Base-by-base conservation (phyloP, 2,888 invertebrate species). In the Pimpla rufipes region DNA sequence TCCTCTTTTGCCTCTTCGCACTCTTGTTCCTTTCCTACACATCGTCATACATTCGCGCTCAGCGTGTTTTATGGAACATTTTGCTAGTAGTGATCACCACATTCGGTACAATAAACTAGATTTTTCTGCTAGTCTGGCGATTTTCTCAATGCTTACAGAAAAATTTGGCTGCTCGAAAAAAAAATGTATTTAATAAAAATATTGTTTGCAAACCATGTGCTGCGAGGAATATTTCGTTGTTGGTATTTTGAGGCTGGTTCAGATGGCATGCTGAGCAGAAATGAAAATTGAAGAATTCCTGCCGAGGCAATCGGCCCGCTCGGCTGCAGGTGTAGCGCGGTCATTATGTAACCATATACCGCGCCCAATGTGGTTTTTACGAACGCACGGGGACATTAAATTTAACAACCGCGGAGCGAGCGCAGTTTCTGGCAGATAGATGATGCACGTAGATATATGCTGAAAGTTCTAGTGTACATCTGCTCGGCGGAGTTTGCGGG, bases 371-470 rank as follows among this genome's bases (percentile, higher is more conserved):
- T 64, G 74, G 78, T 87, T 89, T 88, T 90, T 90, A 88, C 86
- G 85, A 82, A 89, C 85, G 81, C 83, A 70, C 79, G 74, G 85
- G 76, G 86, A 86, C 87, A 86, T 90, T 89, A 88, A 90, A 89
- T 90, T 90, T 90, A 88, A 90, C 87, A 79, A 80, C 78, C 74
- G 62, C 47, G 62, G 68, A 77, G 80, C 52, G 10, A 40, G 75
- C 37, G 64, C 23, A 64, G 21, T 57, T 66, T 47, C 8, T 23
- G 45, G 18, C 21, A 50, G 66, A 16, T 67, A 57, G 29, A 57
- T 52, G 23, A 70, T 73, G 70, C 77, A 73, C 50, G 76, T 62
- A 13, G 50, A 59, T 50, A 47, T 11, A 40, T 11, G 42, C 23
- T n/a, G n/a, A n/a, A n/a, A n/a, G n/a, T n/a, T n/a, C n/a, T n/a